Evolutionary conservation across 2,888 invertebrate genomes (phyloP).

Genomic region (Eristalinus aeneus): DNA sequence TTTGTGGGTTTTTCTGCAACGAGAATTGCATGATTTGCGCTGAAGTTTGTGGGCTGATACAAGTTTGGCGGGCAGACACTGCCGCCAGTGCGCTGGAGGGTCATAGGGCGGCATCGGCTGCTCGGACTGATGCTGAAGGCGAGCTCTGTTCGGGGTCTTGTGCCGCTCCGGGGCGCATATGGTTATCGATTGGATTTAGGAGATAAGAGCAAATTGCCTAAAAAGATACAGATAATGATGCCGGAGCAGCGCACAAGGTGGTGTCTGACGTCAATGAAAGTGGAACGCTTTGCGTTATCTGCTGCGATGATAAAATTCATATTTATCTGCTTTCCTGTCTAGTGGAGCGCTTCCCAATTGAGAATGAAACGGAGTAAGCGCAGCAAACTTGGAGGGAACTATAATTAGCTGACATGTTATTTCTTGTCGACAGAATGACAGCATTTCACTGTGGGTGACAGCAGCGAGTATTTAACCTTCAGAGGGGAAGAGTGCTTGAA

Average conservation of each 20-base stretch:
- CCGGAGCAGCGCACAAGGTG: not conserved
- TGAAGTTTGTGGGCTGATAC: not conserved
- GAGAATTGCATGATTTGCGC: slow-evolving; percentile 33
- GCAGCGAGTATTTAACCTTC: not conserved
- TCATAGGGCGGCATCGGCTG: not conserved
- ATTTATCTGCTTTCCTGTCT: not conserved
- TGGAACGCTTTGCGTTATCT: not conserved
- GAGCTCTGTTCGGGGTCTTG: not conserved
- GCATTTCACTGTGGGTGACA: not conserved
- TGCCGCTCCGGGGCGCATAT: not conserved
- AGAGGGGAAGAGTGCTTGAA: no score
- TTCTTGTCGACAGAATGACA: not conserved
- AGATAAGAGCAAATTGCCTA: slow-evolving; percentile 32
- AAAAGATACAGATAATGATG: slow-evolving; percentile 1
- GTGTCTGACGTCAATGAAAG: not conserved
- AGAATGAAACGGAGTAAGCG: not conserved
- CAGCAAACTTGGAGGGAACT: not conserved
- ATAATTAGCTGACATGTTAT: not conserved
- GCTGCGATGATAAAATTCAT: not conserved
- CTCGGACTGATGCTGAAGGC: not conserved
- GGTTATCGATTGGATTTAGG: slow-evolving; percentile 39
- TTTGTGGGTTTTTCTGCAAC: not conserved
- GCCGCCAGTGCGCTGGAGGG: not conserved
- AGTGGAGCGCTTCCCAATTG: not conserved
- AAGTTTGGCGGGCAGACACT: not conserved